phyloP scores from a whole-genome alignment of 2,113 vertebrate species.

The rat (Rattus norvegicus) region GRCr8 NC_086022.1:43445001-43445500 shows the following conservation, averaged over 20 bases:
- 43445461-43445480: background rate
- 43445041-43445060: background rate
- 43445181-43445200: background rate
- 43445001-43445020: background rate
- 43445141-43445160: background rate
- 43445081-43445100: background rate
- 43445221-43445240: background rate
- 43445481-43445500: background rate
- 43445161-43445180: background rate
- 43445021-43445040: background rate
- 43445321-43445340: background rate
- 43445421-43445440: background rate
- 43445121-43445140: background rate
- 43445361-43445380: slow-evolving; percentile 75
- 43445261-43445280: background rate
- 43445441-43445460: background rate
- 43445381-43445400: slow-evolving; percentile 45
- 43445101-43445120: accelerated
- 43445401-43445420: background rate
- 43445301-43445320: background rate
- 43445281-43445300: background rate
- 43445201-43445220: background rate
- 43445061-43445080: background rate
- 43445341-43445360: background rate
- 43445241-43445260: background rate